A percentile compares a stretch with the other conserved stretches of the same genome.
Evolutionary conservation across 2,888 invertebrate genomes (phyloP).

Genomic region (Phlogophora meticulosa): DNA sequence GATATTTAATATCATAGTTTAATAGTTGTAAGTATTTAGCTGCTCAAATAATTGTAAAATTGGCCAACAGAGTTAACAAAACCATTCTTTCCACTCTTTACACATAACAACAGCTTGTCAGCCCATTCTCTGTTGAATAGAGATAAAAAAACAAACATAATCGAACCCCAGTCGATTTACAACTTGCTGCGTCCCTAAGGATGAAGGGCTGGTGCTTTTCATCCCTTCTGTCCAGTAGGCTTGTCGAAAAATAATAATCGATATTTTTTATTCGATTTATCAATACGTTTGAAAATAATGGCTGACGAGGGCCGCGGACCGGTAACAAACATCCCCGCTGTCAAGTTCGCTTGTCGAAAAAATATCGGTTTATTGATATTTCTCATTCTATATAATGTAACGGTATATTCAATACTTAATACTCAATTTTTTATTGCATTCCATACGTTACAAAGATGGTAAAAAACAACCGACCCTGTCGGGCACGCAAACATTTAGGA

Average conservation of each 20-base stretch:
- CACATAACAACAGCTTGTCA: constrained; percentile 27
- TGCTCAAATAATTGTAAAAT: too few species aligned
- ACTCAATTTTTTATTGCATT: too few species aligned
- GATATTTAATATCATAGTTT: too few species aligned
- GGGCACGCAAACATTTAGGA: too few species aligned
- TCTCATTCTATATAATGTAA: too few species aligned
- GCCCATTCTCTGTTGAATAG: constrained; percentile 13
- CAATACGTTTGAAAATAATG: too few species aligned
- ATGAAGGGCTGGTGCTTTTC: constrained; percentile 16
- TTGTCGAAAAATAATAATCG: neutral
- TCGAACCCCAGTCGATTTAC: constrained; percentile 18
- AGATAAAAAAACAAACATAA: constrained; percentile 17
- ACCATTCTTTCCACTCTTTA: neutral
- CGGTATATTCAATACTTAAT: too few species aligned
- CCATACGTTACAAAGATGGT: too few species aligned
- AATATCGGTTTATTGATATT: neutral
- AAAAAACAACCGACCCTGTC: too few species aligned
- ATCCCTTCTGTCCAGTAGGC: neutral
- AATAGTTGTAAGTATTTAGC: too few species aligned
- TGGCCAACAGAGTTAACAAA: neutral
- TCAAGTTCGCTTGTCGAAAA: neutral
- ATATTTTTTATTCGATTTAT: neutral
- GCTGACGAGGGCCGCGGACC: too few species aligned
- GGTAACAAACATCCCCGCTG: too few species aligned
- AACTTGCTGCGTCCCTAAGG: constrained; percentile 35